Conservation (phyloP, 35 echinoderm and acorn worm species). For the Patiria miniata region DNA sequence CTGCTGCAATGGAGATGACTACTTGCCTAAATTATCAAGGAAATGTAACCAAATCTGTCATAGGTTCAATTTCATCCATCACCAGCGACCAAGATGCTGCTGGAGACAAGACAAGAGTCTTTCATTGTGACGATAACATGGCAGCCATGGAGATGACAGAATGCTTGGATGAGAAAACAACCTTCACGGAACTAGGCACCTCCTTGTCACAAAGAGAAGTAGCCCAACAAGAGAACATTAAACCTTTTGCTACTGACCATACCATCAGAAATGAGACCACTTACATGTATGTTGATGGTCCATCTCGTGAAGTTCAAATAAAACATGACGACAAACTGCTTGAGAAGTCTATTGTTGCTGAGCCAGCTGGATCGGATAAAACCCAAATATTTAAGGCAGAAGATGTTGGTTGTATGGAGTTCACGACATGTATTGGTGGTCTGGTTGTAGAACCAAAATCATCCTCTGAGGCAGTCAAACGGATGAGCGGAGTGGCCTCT, state of each 20-base stretch:
- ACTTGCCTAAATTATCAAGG: not conserved
- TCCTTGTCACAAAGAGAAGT: too few relatives aligned
- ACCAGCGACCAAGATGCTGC: too few relatives aligned
- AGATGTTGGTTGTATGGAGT: conserved; percentile 52
- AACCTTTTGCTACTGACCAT: too few relatives aligned
- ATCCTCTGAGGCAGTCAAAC: too few relatives aligned
- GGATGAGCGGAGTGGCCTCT: too few relatives aligned
- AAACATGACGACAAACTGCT: too few relatives aligned
- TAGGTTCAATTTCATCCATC: too few relatives aligned
- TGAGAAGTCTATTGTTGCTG: not conserved
- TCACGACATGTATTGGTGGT: conserved; percentile 22
- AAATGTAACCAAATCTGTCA: not conserved
- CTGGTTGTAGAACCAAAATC: not conserved
- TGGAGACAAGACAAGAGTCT: conserved; percentile 14
- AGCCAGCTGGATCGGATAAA: not conserved
- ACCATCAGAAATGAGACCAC: too few relatives aligned
- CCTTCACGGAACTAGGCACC: too few relatives aligned
- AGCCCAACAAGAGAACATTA: too few relatives aligned
- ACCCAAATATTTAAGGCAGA: conserved; percentile 8
- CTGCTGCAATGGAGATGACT: conserved; percentile 22
- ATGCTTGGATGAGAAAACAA: conserved; percentile 23
- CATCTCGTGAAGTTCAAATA: not conserved
- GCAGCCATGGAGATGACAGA: conserved; percentile 56
- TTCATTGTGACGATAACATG: not conserved
- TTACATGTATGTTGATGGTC: not conserved